Evolutionary conservation across 2,797 vertebrate species (phyloP), one percentile per base, ranked within the genome.

Genomic region (Eptatretus atami): DNA sequence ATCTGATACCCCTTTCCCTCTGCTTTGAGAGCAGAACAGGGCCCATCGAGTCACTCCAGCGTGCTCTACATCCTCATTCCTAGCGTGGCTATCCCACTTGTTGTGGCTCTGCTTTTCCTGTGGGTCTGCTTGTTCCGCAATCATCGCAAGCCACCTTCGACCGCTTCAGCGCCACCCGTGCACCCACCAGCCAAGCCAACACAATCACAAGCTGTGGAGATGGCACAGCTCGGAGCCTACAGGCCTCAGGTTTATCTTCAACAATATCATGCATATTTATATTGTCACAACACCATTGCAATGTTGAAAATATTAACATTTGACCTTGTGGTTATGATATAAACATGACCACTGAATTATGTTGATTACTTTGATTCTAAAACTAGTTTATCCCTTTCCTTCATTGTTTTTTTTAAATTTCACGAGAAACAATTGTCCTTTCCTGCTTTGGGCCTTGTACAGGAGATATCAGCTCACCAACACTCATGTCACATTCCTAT

Each of bases 91-190:
- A 86, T 92, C 15, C 90, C 90, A 1, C 65, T 95, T 70, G 76
- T 87, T 70, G 82, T 90, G 0, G 84, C 87, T 14, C 92, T 84
- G 74, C 81, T 98, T n/a, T 93, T 98, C 74, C 86, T 94, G 71
- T 69, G 95, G 70, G 79, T 93, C 63, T 98, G 84, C 67, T 78
- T 86, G 83, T 95, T 88, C 70, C 82, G 86, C 66, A 93, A 86
- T 69, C 95, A 90, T 67, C 86, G 92, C 67, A 95, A 87, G 69
- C 73, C 78, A 2, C 78, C 81, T 1, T 76, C 72, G 1, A 77
- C 81, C 63, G 76, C 76, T 0, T 44, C 31, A 44, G 19, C 14
- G 9, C 55, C 55, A 3, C 80, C 82, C 1, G 79, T 80, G 67
- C 80, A 81, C 64, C 79, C 82, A 14, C 86, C 83, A 70, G 77